Evolutionary conservation across 2,113 vertebrate genomes (phyloP).

Genomic region (Cricetomys ansorgei): DNA sequence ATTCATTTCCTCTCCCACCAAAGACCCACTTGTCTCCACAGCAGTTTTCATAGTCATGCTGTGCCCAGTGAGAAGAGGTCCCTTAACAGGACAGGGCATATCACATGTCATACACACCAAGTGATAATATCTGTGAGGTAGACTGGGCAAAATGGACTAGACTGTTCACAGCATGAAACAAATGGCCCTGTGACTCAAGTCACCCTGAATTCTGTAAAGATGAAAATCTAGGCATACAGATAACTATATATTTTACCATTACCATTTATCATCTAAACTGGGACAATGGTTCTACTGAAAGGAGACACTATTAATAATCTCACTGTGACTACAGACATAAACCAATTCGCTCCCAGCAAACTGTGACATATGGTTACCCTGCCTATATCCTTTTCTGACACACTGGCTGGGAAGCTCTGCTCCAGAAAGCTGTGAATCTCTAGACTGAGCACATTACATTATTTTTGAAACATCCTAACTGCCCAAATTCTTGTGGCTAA

Average conservation of each 20-base stretch:
- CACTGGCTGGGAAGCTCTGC: not conserved
- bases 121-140: not conserved
- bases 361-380: not conserved
- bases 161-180: not conserved
- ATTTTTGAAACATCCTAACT: not conserved
- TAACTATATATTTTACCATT: not conserved
- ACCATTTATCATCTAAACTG: conserved; percentile 19
- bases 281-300: not conserved
- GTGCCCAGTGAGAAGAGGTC: conserved; percentile 1
- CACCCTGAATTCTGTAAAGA: conserved; percentile 5
- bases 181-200: not conserved
- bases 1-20: conserved; percentile 13
- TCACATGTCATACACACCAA: not conserved
- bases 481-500: not conserved
- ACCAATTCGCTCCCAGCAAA: conserved; percentile 1
- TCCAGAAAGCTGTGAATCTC: not conserved
- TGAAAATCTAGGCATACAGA: not conserved
- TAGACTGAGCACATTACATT: not conserved
- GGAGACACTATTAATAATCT: conserved; percentile 4
- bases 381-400: not conserved
- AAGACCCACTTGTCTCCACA: not conserved
- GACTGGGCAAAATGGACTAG: not conserved
- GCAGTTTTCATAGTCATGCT: not conserved
- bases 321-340: conserved; percentile 11
- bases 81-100: not conserved